A percentile compares a stretch with the other conserved stretches of the same genome.
Conservation (phyloP, 2,113 vertebrate species). For the Lutjanus erythropterus region DNA sequence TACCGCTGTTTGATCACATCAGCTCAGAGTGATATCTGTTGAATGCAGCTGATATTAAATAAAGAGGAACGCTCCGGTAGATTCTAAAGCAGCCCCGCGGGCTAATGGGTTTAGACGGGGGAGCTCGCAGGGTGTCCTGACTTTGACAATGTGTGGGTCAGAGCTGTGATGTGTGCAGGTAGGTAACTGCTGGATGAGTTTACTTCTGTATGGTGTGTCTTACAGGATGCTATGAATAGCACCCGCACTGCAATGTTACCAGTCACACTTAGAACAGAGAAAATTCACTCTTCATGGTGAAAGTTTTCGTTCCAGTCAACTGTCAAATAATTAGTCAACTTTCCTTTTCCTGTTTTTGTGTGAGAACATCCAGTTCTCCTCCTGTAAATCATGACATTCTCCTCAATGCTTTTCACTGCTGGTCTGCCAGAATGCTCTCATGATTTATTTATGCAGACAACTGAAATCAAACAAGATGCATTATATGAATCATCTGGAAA, state of each 20-base stretch:
- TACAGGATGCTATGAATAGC: conserved; percentile 17
- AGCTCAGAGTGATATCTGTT: conserved; percentile 14
- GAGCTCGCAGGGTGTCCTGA: conserved; percentile 21
- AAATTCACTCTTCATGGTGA: not conserved
- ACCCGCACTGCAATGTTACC: conserved; percentile 7
- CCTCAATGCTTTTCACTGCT: not conserved
- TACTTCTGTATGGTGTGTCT: conserved; percentile 11
- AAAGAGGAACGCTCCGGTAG: conserved; percentile 10
- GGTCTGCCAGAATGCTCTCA: not conserved
- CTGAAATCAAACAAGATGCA: not conserved
- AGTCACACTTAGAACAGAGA: not conserved
- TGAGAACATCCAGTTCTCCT: not conserved
- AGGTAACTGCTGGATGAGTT: conserved; percentile 21
- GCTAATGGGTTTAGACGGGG: conserved; percentile 42
- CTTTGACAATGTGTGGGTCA: conserved; percentile 40
- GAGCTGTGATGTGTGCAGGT: conserved; percentile 15
- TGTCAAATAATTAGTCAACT: not conserved
- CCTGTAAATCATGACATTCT: not conserved
- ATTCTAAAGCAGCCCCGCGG: conserved; percentile 40
- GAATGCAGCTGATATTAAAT: conserved; percentile 48
- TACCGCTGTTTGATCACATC: conserved; percentile 43
- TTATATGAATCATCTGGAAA: not conserved
- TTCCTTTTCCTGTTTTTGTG: not conserved
- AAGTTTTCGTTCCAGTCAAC: conserved; percentile 1
- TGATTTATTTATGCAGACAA: not conserved